Evolutionary conservation across 2,888 invertebrate species (phyloP).

Genomic region (Leucophora obtusa): DNA sequence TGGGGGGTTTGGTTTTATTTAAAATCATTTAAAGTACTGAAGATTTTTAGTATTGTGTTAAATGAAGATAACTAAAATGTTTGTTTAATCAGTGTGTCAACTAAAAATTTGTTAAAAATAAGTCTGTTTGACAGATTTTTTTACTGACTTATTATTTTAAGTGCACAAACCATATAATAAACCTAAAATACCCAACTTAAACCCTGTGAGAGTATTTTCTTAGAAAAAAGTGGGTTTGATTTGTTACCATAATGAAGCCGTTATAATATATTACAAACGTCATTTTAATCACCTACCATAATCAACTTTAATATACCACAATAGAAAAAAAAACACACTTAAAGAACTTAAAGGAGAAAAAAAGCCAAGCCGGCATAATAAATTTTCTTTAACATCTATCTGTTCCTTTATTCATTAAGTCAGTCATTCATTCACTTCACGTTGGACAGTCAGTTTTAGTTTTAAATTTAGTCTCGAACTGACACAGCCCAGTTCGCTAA

Average conservation of each 20-base stretch:
- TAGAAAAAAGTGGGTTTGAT: constrained; percentile 57
- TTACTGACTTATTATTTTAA: no score
- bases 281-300: constrained; percentile 62
- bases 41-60: no score
- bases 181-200: neutral
- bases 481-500: no score
- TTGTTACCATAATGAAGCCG: constrained; percentile 64
- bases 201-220: neutral
- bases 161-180: neutral
- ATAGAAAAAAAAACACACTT: constrained; percentile 16
- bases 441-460: constrained; percentile 3
- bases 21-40: no score
- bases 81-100: no score
- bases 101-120: no score
- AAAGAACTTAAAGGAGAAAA: constrained; percentile 16
- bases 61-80: no score
- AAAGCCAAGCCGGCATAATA: constrained; percentile 46
- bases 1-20: no score
- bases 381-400: constrained; percentile 39
- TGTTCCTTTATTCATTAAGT: constrained; percentile 9
- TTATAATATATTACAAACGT: constrained; percentile 63
- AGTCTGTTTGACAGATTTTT: no score
- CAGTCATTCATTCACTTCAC: constrained; percentile 6
- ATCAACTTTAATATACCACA: constrained; percentile 56
- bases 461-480: neutral